Percentiles rank a stretch among this genome's conserved stretches.
These are phyloP conservation scores for Adela reaumurella DNA, from an alignment of 2,888 invertebrate genomes.

Conservation along the genomic window DNA sequence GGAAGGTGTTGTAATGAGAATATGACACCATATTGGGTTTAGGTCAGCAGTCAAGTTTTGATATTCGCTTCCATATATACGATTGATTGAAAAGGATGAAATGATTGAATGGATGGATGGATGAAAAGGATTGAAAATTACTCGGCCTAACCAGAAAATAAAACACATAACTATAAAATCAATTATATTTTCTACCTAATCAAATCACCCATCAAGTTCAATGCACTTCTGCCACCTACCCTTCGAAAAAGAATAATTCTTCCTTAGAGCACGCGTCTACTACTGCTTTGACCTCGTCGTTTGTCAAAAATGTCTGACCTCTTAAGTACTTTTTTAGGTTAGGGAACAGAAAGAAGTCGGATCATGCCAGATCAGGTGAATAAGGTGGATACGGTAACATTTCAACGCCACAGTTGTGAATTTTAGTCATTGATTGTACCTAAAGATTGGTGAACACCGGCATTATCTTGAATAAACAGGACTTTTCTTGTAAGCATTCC, in stretches of 20 bases:
- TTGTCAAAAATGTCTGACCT: background rate
- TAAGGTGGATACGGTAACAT: constrained; percentile 3
- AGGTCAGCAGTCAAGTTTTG: too few species aligned
- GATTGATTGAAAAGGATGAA: too few species aligned
- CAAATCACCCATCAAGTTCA: constrained; percentile 5
- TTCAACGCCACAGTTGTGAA: constrained; percentile 7
- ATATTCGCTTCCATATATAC: too few species aligned
- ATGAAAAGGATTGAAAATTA: too few species aligned
- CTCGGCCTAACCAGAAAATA: constrained; percentile 4
- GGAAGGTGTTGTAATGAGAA: too few species aligned
- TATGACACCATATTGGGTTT: too few species aligned
- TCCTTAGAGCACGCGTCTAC: background rate
- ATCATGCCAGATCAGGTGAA: constrained; percentile 4
- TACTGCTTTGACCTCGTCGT: background rate
- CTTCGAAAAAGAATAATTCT: constrained; percentile 5
- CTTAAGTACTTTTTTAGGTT: background rate
- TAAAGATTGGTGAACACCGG: constrained; percentile 6
- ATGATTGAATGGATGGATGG: too few species aligned
- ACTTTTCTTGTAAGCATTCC: constrained; percentile 1
- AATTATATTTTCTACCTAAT: constrained; percentile 4
- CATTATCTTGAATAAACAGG: constrained; percentile 6
- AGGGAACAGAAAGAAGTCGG: constrained; percentile 1
- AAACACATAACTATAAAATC: constrained; percentile 1
- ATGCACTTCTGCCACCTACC: constrained; percentile 6
- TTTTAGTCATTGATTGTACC: constrained; percentile 6